A percentile compares a stretch with the other conserved stretches of the same genome.
Evolutionary conservation across 2,113 vertebrate species (phyloP).

Genomic region (Podarcis cretensis): DNA sequence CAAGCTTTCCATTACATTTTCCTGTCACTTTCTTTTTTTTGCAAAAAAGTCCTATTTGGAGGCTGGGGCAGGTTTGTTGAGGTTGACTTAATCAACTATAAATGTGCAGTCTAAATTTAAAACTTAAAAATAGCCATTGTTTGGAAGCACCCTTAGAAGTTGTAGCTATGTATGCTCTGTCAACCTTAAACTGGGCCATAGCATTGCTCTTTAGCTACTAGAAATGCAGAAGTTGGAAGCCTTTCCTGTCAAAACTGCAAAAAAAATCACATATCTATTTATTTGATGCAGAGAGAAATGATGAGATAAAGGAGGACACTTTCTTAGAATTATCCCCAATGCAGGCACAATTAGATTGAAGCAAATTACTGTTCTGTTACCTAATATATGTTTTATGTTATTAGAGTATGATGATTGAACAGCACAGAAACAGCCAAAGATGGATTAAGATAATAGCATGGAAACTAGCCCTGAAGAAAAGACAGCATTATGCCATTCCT

Average conservation of each 20-base stretch:
- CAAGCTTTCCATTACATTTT: too few relatives aligned
- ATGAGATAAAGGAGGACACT: background rate
- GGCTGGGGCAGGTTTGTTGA: background rate
- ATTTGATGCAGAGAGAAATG: background rate
- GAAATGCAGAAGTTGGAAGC: background rate
- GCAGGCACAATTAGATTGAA: background rate
- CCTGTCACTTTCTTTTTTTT: too few relatives aligned
- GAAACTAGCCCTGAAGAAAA: slow-evolving; percentile 19
- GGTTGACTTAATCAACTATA: background rate
- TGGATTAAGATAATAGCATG: background rate
- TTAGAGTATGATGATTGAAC: slow-evolving; percentile 5
- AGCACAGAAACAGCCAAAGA: slow-evolving; percentile 27
- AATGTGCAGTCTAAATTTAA: too few relatives aligned
- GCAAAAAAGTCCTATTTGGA: too few relatives aligned
- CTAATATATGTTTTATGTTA: background rate
- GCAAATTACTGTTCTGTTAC: background rate
- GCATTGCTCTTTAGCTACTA: background rate
- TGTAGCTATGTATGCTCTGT: background rate
- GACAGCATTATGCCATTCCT: background rate
- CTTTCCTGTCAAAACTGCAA: background rate
- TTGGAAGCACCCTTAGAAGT: background rate
- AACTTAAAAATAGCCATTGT: too few relatives aligned
- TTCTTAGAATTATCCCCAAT: background rate
- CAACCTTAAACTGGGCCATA: background rate
- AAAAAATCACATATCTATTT: background rate